Percentiles rank a stretch among this genome's conserved stretches.
These are phyloP conservation scores for Cinara cedri DNA, from an alignment of 2,888 invertebrate genomes.

Conservation along the genomic window DNA sequence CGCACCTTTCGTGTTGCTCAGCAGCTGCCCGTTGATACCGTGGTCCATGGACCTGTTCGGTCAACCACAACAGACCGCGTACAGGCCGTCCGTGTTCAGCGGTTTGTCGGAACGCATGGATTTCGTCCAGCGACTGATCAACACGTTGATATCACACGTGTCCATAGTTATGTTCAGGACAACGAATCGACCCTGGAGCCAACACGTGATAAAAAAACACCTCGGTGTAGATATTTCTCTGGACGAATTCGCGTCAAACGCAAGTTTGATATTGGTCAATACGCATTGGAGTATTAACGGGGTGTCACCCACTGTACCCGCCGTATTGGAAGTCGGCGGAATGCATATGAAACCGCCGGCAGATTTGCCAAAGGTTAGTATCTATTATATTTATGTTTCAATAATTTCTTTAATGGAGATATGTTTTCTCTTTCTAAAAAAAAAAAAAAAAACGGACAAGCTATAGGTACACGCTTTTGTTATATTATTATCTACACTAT, in stretches of 20 bases:
- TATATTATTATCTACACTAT: no score
- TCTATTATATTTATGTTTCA: no score
- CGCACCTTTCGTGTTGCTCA: constrained; percentile 58
- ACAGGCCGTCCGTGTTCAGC: constrained; percentile 58
- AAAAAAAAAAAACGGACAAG: no score
- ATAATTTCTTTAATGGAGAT: no score
- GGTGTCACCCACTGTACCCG: constrained; percentile 26
- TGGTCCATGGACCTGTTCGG: constrained; percentile 59
- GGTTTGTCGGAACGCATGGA: constrained; percentile 61
- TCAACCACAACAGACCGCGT: constrained; percentile 59
- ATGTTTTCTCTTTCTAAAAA: no score
- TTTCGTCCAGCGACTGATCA: constrained; percentile 64
- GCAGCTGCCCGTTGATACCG: constrained; percentile 58
- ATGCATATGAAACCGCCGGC: constrained; percentile 47
- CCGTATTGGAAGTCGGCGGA: constrained; percentile 55
- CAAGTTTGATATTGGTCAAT: constrained; percentile 52
- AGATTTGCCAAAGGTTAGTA: constrained; percentile 45
- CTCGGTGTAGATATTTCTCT: constrained; percentile 27
- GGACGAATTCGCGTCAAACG: constrained; percentile 48
- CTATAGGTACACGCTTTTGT: no score
- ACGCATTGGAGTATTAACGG: constrained; percentile 50
- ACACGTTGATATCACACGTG: constrained; percentile 60
- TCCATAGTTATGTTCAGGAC: neutral
- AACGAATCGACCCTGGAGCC: constrained; percentile 61
- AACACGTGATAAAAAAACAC: neutral